Percentiles rank a stretch among this genome's conserved stretches.
Evolutionary conservation across 2,797 vertebrate species (phyloP).

Genomic region (Cyclopterus lumpus): DNA sequence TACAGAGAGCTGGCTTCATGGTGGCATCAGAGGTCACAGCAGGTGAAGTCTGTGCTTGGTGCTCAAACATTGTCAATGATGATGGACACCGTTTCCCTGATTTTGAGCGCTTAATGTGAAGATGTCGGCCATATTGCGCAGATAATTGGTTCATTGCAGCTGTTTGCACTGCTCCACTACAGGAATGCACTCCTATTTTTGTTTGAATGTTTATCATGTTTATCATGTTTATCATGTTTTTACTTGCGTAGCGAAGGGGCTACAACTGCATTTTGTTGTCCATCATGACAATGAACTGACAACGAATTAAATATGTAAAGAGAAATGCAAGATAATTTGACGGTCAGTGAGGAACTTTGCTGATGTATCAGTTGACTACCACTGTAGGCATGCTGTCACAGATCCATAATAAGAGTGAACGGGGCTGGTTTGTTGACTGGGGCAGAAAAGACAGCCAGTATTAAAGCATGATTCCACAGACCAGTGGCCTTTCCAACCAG

Average conservation of each 20-base stretch:
- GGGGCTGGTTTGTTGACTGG: slow-evolving; percentile 57
- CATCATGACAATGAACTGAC: not conserved
- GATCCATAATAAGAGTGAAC: slow-evolving; percentile 8
- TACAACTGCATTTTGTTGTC: not conserved
- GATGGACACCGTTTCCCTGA: not conserved
- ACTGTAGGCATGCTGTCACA: not conserved
- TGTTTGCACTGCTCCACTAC: no score
- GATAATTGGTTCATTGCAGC: no score
- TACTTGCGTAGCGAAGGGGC: not conserved
- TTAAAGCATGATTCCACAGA: slow-evolving; percentile 55
- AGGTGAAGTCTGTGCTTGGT: not conserved
- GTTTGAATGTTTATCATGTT: no score
- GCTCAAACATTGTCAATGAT: not conserved
- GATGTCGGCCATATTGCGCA: not conserved
- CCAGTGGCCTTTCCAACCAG: slow-evolving; percentile 47
- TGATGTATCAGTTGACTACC: not conserved
- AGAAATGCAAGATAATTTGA: not conserved
- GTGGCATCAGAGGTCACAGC: no score
- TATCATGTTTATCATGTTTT: not conserved
- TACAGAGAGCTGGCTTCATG: no score
- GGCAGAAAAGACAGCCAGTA: slow-evolving; percentile 62
- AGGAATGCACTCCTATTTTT: no score
- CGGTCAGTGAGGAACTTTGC: not conserved
- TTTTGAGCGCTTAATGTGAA: not conserved
- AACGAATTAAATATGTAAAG: not conserved